Conservation (phyloP, 2,113 vertebrate genomes). For the Pyrgilauda ruficollis region DNA sequence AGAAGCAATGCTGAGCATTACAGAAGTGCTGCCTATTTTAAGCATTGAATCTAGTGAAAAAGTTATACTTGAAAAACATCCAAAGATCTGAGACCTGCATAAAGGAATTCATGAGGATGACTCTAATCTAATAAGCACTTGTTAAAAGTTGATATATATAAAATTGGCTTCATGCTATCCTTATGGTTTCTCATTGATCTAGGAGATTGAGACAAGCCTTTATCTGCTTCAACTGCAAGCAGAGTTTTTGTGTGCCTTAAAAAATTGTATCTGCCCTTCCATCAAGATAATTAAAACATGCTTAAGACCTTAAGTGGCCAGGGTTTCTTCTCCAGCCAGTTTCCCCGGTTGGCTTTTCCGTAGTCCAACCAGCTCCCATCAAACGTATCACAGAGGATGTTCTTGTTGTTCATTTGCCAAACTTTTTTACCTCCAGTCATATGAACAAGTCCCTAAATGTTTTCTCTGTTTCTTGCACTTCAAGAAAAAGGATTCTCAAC, state of each 20-base stretch:
- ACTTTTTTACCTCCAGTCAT: not conserved
- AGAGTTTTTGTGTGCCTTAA: not conserved
- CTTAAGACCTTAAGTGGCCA: not conserved
- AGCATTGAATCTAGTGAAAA: not conserved
- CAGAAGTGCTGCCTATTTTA: not conserved
- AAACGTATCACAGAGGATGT: not conserved
- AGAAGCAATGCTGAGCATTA: not conserved
- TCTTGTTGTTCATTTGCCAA: not conserved
- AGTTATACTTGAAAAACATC: not conserved
- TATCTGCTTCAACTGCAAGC: not conserved
- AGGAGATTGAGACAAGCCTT: not conserved
- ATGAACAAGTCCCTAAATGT: not conserved
- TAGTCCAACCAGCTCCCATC: not conserved
- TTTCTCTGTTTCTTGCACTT: not conserved
- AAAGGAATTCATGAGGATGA: not conserved
- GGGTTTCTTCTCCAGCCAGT: not conserved
- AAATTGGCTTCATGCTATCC: not conserved
- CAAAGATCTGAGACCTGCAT: not conserved
- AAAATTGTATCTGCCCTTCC: not conserved
- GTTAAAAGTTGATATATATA: not conserved
- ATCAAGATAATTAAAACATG: not conserved
- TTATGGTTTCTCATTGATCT: not conserved
- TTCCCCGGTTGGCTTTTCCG: not conserved
- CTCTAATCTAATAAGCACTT: not conserved
- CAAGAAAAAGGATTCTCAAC: not conserved